Evolutionary conservation across 1,140 invertebrate genomes (phyloP), one percentile per base, ranked within the genome.

Genomic region (Limonius californicus): DNA sequence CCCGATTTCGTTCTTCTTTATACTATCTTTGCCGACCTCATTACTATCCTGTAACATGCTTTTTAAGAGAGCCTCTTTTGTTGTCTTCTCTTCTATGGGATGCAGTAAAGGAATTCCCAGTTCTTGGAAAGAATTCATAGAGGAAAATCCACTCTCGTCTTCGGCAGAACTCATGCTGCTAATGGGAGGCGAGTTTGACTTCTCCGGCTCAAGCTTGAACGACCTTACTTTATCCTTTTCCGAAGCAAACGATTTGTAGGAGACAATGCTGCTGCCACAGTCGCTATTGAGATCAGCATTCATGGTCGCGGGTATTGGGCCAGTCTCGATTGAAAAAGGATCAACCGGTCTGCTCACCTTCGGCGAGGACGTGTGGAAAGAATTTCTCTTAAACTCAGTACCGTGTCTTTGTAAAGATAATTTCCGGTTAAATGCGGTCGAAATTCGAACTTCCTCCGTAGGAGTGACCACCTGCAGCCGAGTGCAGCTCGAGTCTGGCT

Each of bases 81-180:
- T 60, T 12, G 35, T 9, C 19, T 67, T 65, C 15, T 69, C 65
- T 23, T 69, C 70, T 0, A 76, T 78, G 9, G 78, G 77, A 60
- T 76, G 73, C 2, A 75, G 61, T 6, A 81, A 72, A 0, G 87
- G 87, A 61, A 89, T 75, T 1, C 88, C 87, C 16, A 89, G 83
- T 68, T 90, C 88, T 73, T 90, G 89, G 68, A 90, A 91, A 1
- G 88, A 90, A 72, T 85, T 89, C 78, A 91, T 87, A 1, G 88
- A 90, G 11, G 88, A 90, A 73, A 91, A 91, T 11, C 89, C 89
- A 69, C 89, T 90, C 70, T 91, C 89, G 65, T 90, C 88, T 70
- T 91, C 89, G 35, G 76, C 80, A 61, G 81, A 84, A 69, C 80
- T 81, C 7, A 80, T 75, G 65, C 82, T 83, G 59, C 73, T 81